phyloP scores from a whole-genome alignment of 1,140 invertebrate species.

The Saxidomus purpurata region DNA sequence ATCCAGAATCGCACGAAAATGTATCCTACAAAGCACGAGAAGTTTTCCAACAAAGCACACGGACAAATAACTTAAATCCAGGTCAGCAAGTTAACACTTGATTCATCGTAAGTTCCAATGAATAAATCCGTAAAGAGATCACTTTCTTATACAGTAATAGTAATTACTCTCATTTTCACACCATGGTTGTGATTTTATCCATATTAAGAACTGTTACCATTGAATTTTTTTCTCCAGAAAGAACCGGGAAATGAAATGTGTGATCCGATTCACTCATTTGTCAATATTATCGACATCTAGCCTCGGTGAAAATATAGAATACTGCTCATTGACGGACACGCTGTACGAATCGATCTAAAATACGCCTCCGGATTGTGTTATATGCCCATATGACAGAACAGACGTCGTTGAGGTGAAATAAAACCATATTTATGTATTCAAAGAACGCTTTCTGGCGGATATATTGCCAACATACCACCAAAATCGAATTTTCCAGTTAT shows the following conservation, averaged over 20 bases:
- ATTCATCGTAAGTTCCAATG: too few relatives aligned
- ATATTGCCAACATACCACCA: background rate
- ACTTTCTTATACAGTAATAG: too few relatives aligned
- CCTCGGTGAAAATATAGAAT: constrained; percentile 20
- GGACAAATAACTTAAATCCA: too few relatives aligned
- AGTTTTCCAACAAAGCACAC: too few relatives aligned
- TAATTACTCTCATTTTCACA: too few relatives aligned
- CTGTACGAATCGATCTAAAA: background rate
- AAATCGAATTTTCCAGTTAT: too few relatives aligned
- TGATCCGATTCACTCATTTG: background rate
- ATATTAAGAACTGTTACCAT: background rate
- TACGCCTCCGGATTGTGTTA: background rate
- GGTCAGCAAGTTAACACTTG: too few relatives aligned
- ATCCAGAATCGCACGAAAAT: too few relatives aligned
- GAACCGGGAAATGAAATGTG: background rate
- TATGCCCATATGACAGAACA: background rate
- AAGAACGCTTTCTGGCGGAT: background rate
- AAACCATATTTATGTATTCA: constrained; percentile 5
- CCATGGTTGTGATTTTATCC: too few relatives aligned
- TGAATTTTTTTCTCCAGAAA: background rate
- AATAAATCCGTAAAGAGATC: too few relatives aligned
- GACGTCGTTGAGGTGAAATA: background rate
- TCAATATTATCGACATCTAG: constrained; percentile 21
- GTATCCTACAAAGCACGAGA: too few relatives aligned
- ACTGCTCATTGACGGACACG: constrained; percentile 11